Base-by-base conservation (phyloP, 2,113 vertebrate genomes). In the Gymnorhina tibicen region DNA sequence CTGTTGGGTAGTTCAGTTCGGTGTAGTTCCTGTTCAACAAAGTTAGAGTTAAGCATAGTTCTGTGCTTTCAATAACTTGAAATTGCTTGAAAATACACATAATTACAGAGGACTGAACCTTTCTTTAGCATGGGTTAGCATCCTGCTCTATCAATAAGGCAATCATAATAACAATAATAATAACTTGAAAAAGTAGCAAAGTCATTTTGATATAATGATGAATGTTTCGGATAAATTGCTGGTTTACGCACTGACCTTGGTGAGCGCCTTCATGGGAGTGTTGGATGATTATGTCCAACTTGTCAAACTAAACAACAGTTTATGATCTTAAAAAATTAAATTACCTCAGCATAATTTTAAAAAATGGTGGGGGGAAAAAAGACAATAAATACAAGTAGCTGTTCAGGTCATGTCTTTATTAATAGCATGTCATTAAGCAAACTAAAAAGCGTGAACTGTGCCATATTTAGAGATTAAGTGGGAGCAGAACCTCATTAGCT, bases 401-500 rank as follows among this genome's bases (percentile, higher is more conserved):
- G 56, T 79, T 94, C 80, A 79, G 93, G 89, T 95, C 69, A 26
- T 94, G 78, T 82, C 82, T 93, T 97, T 95, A 91, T 95, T 97
- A 96, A 94, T 89, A 93, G 32, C 41, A 85, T 76, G 87, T 95
- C 92, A 95, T 96, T 94, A 96, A 93, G 86, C 77, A 94, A 96
- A 82, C 85, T 91, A 91, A 93, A 96, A 96, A 93, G 81, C 16
- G 6, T 77, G 93, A 96, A 94, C 81, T 91, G 68, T 92, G 85
- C 91, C 87, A 74, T 94, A 96, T 94, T 94, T 91, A 89, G 94
- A 89, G 89, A 95, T 95, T 90, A 94, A 96, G 85, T 96, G 93
- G 72, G 63, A 96, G 94, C 94, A 79, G 78, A 93, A 96, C 78
- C 83, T 96, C 95, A 91, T 96, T 94, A 96, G 76, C 72, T 95